These are phyloP conservation scores for Echeneis naucrates DNA, from an alignment of 2,797 vertebrate species.

Conservation along the genomic window DNA sequence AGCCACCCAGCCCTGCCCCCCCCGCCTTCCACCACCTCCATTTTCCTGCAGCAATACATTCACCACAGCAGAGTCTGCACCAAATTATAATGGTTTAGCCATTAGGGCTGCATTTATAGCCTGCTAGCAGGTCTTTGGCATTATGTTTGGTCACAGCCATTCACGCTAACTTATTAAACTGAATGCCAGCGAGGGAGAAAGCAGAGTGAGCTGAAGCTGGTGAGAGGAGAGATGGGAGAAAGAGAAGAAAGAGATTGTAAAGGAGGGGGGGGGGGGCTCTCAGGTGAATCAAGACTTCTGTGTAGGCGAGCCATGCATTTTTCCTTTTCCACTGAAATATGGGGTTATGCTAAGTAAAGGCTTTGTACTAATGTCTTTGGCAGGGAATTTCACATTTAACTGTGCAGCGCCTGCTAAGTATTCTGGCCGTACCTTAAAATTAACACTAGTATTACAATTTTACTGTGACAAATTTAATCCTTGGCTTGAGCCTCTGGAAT, in stretches of 20 bases:
- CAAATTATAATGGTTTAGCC: slow-evolving; percentile 78
- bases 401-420: slow-evolving; percentile 44
- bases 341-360: slow-evolving; percentile 54
- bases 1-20: slow-evolving; percentile 10
- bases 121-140: slow-evolving; percentile 71
- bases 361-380: slow-evolving; percentile 54
- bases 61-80: slow-evolving; percentile 64
- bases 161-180: slow-evolving; percentile 74
- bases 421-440: slow-evolving; percentile 62
- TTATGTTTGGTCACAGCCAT: slow-evolving; percentile 78
- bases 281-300: slow-evolving; percentile 58
- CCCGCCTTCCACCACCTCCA: slow-evolving; percentile 56
- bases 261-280: slow-evolving; percentile 30
- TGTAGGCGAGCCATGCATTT: slow-evolving; percentile 53
- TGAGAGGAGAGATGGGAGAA: slow-evolving; percentile 14
- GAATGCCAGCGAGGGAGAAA: slow-evolving; percentile 59
- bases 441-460: slow-evolving; percentile 61
- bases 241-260: slow-evolving; percentile 36
- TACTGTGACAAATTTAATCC: slow-evolving; percentile 76
- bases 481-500: slow-evolving; percentile 63
- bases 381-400: slow-evolving; percentile 53
- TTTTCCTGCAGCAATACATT: slow-evolving; percentile 76
- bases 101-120: slow-evolving; percentile 81
- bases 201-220: slow-evolving; percentile 23
- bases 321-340: slow-evolving; percentile 51